Evolutionary conservation across 2,797 vertebrate genomes (phyloP), one percentile per base, ranked within the genome.

Genomic region (Melanogrammus aeglefinus): DNA sequence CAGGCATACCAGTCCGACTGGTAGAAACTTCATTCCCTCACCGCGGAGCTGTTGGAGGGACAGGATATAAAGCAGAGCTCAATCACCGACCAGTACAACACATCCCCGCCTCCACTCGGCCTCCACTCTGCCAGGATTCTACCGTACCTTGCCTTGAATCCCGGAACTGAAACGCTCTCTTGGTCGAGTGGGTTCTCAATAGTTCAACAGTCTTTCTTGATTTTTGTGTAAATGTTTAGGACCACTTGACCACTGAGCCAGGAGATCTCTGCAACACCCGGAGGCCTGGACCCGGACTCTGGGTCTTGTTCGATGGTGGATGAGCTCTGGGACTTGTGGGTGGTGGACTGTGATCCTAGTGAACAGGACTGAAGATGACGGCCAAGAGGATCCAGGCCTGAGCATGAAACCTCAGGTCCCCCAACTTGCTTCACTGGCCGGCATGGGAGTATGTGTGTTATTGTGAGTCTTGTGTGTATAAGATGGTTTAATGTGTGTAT

Each of bases 171-270:
- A n/a, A 63, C 6, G 1, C n/a, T n/a, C 57, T 63, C 57, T n/a
- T 63, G 57, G 57, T 63, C 57, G n/a, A 99, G 97, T 99, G n/a
- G 97, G 97, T 99, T 99, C 97, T 99, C 95, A 96, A 97, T 97
- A 99, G 97, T 99, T 99, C 97, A 99, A 99, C 97, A 99, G 97
- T 99, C 57, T 63, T 63, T n/a, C 57, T 18, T 98, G 96, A 97
- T n/a, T 94, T 97, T 94, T 99, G 97, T 99, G 97, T n/a, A 99
- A 99, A 99, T 99, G 97, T 99, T 99, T 99, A 99, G 97, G 97
- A 99, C 97, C 97, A 99, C 97, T 99, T 97, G 96, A 95, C 91
- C 96, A 94, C 95, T 92, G 84, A 80, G 95, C n/a, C n/a, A 24
- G 57, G 57, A 63, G 57, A 63, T 63, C 21, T 63, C 57, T 63